phyloP scores from a whole-genome alignment of 1,140 invertebrate genomes.

The Eueides isabella region DNA sequence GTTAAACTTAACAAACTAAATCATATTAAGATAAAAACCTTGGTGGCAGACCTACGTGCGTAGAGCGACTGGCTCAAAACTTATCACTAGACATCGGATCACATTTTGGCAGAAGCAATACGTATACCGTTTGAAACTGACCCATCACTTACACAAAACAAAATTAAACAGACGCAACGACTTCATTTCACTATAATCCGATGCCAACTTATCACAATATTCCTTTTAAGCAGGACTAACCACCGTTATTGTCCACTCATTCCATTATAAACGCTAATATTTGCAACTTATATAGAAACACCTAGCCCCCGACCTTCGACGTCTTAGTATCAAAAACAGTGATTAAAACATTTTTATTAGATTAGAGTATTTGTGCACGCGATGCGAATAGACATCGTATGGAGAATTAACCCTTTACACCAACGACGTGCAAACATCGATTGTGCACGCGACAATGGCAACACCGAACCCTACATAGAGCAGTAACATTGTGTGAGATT shows the following conservation, averaged over 20 bases:
- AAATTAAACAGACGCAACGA: no score
- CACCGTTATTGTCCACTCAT: constrained; percentile 75
- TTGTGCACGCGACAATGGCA: background rate
- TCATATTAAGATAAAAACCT: constrained; percentile 58
- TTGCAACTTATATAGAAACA: constrained; percentile 71
- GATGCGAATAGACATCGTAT: constrained; percentile 31
- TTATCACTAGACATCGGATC: constrained; percentile 53
- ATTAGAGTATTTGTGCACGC: constrained; percentile 76
- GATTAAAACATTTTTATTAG: constrained; percentile 63
- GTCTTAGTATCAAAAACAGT: constrained; percentile 69
- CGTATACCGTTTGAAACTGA: background rate
- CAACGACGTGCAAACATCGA: background rate
- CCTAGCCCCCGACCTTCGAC: constrained; percentile 52
- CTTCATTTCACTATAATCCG: constrained; percentile 4
- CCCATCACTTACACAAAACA: background rate
- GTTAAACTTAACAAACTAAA: constrained; percentile 73
- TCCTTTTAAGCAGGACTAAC: constrained; percentile 56
- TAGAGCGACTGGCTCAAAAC: constrained; percentile 52
- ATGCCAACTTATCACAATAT: constrained; percentile 61
- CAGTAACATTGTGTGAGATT: background rate
- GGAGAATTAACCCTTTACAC: background rate
- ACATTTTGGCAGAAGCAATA: constrained; percentile 11
- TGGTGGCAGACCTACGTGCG: constrained; percentile 58
- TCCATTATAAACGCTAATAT: constrained; percentile 66
- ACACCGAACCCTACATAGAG: background rate